Percentiles rank a stretch among this genome's conserved stretches.
phyloP scores from a whole-genome alignment of 1,140 invertebrate genomes.

The Choristoneura fumiferana region DNA sequence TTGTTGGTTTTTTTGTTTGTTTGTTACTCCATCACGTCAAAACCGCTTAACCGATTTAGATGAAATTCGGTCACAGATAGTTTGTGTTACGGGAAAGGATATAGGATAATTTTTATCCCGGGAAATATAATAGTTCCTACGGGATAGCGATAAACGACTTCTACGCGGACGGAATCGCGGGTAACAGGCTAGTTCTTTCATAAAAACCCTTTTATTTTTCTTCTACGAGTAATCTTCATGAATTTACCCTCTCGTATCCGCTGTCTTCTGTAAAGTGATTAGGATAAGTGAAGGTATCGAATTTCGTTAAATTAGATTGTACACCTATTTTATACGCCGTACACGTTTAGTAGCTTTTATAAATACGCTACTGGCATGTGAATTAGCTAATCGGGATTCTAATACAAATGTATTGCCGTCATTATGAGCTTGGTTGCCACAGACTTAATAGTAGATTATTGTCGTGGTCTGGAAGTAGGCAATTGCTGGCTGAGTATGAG shows the following conservation, averaged over 20 bases:
- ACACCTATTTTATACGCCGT: conserved; percentile 3
- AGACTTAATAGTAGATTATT: too few species aligned
- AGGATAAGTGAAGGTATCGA: conserved; percentile 12
- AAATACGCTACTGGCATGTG: neutral
- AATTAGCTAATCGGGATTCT: conserved; percentile 13
- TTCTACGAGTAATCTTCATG: neutral
- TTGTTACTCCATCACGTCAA: too few species aligned
- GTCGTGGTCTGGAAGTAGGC: too few species aligned
- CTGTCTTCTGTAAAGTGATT: conserved; percentile 12
- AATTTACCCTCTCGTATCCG: neutral
- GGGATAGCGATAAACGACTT: too few species aligned
- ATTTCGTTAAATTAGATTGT: conserved; percentile 17
- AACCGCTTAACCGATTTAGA: too few species aligned
- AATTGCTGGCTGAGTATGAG: too few species aligned
- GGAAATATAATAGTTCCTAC: neutral
- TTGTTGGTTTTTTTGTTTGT: too few species aligned
- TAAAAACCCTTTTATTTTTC: neutral
- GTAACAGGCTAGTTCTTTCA: neutral
- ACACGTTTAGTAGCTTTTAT: conserved; percentile 3
- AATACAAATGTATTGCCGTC: neutral
- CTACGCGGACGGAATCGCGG: too few species aligned
- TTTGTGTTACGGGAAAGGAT: too few species aligned
- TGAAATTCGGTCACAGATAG: too few species aligned
- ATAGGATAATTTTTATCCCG: too few species aligned
- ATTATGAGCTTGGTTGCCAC: conserved; percentile 2